Percentiles rank a stretch among this genome's conserved stretches.
These are phyloP conservation scores for Glyptemys insculpta DNA, from an alignment of 2,797 vertebrate species.

Conservation along the genomic window DNA sequence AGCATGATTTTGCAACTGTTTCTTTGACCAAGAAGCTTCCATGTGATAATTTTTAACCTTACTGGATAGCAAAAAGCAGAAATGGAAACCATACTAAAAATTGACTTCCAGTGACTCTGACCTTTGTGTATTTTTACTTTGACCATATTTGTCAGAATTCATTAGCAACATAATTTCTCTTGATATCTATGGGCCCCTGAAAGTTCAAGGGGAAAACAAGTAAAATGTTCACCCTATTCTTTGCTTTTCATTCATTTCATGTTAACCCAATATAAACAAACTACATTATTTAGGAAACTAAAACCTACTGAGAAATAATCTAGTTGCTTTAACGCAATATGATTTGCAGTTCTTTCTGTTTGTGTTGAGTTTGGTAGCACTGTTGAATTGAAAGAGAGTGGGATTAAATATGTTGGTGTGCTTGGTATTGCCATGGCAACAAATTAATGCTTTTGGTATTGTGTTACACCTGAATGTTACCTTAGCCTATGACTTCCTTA, in stretches of 20 bases:
- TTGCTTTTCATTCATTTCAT: fast-evolving
- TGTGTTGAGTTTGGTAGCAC: not conserved
- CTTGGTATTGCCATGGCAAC: not conserved
- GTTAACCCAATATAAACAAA: not conserved
- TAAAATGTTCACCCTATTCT: fast-evolving
- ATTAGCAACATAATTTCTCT: not conserved
- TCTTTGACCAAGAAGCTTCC: fast-evolving
- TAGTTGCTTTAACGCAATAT: not conserved
- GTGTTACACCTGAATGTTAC: not conserved
- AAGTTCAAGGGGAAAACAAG: fast-evolving
- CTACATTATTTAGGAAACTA: not conserved
- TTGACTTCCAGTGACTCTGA: fast-evolving
- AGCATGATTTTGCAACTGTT: not conserved
- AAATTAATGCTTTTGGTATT: fast-evolving
- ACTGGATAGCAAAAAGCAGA: not conserved
- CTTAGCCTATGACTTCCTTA: fast-evolving
- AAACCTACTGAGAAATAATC: not conserved
- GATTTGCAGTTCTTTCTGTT: not conserved
- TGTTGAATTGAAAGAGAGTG: not conserved
- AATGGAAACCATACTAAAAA: not conserved
- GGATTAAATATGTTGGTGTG: not conserved
- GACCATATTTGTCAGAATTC: not conserved
- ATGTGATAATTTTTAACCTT: fast-evolving
- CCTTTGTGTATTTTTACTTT: fast-evolving
- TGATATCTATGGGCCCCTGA: not conserved